Evolutionary conservation across 2,888 invertebrate genomes (phyloP).

Genomic region (Drepanosiphum platanoidis): DNA sequence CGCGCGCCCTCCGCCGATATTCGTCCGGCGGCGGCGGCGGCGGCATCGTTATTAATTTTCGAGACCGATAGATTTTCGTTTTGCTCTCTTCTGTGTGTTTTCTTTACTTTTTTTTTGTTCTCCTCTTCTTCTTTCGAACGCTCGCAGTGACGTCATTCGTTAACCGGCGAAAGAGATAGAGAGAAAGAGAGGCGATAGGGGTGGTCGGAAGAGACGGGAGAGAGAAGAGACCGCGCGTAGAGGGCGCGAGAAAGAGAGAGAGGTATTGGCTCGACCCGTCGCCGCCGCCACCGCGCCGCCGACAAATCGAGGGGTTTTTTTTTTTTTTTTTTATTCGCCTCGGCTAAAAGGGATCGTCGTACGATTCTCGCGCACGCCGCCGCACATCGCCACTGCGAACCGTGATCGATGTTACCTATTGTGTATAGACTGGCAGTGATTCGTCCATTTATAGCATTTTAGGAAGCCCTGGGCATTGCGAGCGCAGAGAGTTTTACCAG

Average conservation of each 20-base stretch:
- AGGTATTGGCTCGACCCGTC: neutral
- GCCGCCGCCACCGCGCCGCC: neutral
- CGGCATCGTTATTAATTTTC: conserved; percentile 14
- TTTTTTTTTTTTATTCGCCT: neutral
- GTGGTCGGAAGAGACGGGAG: no score
- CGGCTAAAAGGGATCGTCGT: conserved; percentile 2
- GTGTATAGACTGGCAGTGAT: no score
- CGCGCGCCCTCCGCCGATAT: neutral
- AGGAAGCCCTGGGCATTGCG: neutral
- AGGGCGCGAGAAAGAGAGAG: neutral
- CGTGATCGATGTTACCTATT: neutral
- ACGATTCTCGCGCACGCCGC: neutral
- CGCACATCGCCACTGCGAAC: neutral
- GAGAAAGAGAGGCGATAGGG: neutral
- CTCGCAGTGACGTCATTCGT: no score
- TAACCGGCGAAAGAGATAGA: neutral
- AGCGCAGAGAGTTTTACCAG: no score
- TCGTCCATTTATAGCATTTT: neutral
- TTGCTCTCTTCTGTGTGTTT: no score
- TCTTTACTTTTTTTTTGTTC: conserved; percentile 17
- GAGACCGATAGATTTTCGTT: conserved; percentile 38
- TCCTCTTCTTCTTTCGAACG: no score
- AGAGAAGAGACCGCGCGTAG: no score
- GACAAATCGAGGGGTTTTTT: conserved; percentile 9
- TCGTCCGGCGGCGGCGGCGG: neutral